Evolutionary conservation across 2,113 vertebrate genomes (phyloP).

Genomic region (Romanogobio albipinnatus): DNA sequence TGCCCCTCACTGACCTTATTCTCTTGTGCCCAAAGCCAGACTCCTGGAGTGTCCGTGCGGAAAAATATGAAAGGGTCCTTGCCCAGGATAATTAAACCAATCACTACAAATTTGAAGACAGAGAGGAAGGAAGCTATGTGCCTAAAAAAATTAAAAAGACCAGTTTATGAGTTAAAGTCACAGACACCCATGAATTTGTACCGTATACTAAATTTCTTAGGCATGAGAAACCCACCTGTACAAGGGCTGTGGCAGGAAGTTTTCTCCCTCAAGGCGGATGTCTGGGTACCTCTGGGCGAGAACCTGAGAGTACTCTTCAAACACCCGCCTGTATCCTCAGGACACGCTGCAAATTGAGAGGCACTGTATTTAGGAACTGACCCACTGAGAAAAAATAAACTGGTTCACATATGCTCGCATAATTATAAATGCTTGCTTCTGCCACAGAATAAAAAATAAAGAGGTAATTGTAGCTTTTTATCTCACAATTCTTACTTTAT

Average conservation of each 20-base stretch:
- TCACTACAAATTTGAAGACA: constrained; percentile 95
- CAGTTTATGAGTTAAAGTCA: neutral
- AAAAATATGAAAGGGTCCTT: constrained; percentile 92
- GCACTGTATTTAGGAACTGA: neutral
- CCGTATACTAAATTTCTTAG: neutral
- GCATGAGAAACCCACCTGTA: constrained; percentile 83
- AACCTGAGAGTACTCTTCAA: constrained; percentile 98
- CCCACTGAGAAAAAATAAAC: neutral
- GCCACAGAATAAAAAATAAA: too few relatives aligned
- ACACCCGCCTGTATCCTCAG: constrained; percentile 99
- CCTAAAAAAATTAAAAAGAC: constrained; percentile 70
- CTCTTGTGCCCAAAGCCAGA: constrained; percentile 97
- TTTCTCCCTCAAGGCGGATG: constrained; percentile 98
- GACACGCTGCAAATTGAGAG: constrained; percentile 81
- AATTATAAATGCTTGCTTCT: too few relatives aligned
- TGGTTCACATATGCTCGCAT: too few relatives aligned
- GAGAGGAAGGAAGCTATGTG: constrained; percentile 95
- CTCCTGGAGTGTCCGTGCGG: constrained; percentile 89
- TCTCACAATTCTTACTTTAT: too few relatives aligned
- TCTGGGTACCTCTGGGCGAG: constrained; percentile 99
- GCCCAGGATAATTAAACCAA: constrained; percentile 93
- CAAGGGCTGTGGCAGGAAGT: constrained; percentile 90
- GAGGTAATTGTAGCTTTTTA: too few relatives aligned
- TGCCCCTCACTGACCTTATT: constrained; percentile 86
- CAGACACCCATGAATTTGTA: neutral